Conservation (phyloP, 2,797 vertebrate genomes). For the Epinephelus awoara region DNA sequence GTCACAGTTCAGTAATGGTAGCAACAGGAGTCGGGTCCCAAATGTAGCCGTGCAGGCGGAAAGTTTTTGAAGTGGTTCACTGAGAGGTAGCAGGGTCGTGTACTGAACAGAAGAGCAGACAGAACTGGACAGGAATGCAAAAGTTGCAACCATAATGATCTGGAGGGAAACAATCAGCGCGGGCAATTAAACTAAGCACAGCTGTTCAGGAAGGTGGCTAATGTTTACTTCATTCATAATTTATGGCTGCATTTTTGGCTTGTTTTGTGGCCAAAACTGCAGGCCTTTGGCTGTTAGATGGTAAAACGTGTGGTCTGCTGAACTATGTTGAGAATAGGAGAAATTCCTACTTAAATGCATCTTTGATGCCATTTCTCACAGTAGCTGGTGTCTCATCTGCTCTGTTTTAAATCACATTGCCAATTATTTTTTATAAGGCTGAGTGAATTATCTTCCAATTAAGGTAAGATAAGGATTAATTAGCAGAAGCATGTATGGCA, state of each 20-base stretch:
- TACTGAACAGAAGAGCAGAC: constrained; percentile 23
- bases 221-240: constrained; percentile 42
- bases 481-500: not conserved
- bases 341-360: not conserved
- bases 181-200: constrained; percentile 33
- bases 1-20: constrained; percentile 25
- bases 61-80: constrained; percentile 23
- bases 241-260: not conserved
- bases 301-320: constrained; percentile 20
- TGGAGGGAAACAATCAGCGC: not conserved
- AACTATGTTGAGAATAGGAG: constrained; percentile 22
- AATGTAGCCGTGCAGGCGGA: not conserved
- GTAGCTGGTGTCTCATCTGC: constrained; percentile 3
- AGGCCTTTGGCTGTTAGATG: not conserved
- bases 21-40: not conserved
- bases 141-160: constrained; percentile 13
- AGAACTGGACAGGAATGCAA: constrained; percentile 14
- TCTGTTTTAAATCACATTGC: constrained; percentile 18
- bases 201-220: constrained; percentile 26
- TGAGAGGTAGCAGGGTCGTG: constrained; percentile 1
- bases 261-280: not conserved
- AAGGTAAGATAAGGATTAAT: constrained; percentile 21
- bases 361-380: constrained; percentile 13
- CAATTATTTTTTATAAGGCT: constrained; percentile 20
- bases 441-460: constrained; percentile 16